Evolutionary conservation across 2,113 vertebrate genomes (phyloP), one percentile per base, ranked within the genome.

Genomic region (Oxygymnocypris stewartii): DNA sequence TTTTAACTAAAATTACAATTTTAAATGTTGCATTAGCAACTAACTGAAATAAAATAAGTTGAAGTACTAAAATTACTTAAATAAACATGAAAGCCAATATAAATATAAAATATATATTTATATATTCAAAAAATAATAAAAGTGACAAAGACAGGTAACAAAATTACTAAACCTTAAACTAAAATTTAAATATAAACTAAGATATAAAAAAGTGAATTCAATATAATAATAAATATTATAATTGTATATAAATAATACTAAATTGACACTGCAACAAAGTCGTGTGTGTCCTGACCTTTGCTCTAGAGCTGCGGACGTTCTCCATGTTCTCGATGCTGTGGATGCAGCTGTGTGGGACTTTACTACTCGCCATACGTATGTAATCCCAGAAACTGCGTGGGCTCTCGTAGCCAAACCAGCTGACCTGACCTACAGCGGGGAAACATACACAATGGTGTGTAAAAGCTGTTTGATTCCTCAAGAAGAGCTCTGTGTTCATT

Each of bases 311-410:
- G 76, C 96, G 91, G 47, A 98, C 96, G 81, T 99, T 97, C 93
- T 99, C 98, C 98, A 99, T 99, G 93, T 95, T 99, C 92, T 99
- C 97, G 86, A 99, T 99, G 92, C 97, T 99, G 92, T 96, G 96
- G 93, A 98, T 97, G 93, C 97, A 99, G 89, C 96, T 97, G 90
- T 99, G 97, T 74, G 97, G 96, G 76, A 99, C 96, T 92, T 97
- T 99, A 25, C 94, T 92, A 91, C 96, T 97, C 89, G 97, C 97
- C 65, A 95, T 93, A 85, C 96, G 96, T 84, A 99, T 94, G 90
- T 96, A 99, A 92, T 99, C 97, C 97, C 98, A 99, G 93, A 99
- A 99, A 91, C 96, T 97, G 51, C 97, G 96, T 89, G 96, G 96
- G 84, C 96, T 99, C 95, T 99, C 97, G 37, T 98, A 98, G 76